Evolutionary conservation across 1,140 invertebrate genomes (phyloP).

Genomic region (Physella acuta): DNA sequence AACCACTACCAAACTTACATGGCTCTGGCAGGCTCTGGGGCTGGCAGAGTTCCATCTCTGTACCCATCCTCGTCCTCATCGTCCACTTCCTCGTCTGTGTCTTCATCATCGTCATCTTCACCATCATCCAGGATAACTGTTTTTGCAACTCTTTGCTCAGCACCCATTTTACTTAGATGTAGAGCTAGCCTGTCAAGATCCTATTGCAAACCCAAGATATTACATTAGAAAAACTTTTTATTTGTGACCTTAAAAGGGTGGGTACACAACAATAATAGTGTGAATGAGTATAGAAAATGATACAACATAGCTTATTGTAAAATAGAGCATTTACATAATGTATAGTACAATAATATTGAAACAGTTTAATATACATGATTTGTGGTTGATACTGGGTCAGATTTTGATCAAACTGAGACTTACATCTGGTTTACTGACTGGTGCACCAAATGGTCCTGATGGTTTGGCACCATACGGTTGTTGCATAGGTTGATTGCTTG

Average conservation of each 20-base stretch:
- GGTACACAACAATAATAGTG: no score
- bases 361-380: no score
- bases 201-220: slow-evolving; percentile 66
- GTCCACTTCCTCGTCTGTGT: slow-evolving; percentile 64
- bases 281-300: no score
- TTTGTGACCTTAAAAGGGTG: not conserved
- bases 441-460: slow-evolving; percentile 30
- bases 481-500: slow-evolving; percentile 27
- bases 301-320: no score
- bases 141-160: slow-evolving; percentile 56
- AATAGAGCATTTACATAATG: no score
- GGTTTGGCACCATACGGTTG: slow-evolving; percentile 28
- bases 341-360: no score
- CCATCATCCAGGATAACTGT: slow-evolving; percentile 40
- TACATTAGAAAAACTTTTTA: not conserved
- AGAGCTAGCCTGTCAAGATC: slow-evolving; percentile 90
- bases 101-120: slow-evolving; percentile 57
- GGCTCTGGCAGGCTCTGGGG: slow-evolving; percentile 93
- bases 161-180: slow-evolving; percentile 87
- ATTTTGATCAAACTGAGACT: no score
- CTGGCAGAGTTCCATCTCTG: slow-evolving; percentile 90
- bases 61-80: slow-evolving; percentile 63
- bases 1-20: slow-evolving; percentile 73
- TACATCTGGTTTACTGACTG: slow-evolving; percentile 43
- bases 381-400: no score